Conservation (phyloP, 2,797 vertebrate species). For the Phalanger gymnotis region DNA sequence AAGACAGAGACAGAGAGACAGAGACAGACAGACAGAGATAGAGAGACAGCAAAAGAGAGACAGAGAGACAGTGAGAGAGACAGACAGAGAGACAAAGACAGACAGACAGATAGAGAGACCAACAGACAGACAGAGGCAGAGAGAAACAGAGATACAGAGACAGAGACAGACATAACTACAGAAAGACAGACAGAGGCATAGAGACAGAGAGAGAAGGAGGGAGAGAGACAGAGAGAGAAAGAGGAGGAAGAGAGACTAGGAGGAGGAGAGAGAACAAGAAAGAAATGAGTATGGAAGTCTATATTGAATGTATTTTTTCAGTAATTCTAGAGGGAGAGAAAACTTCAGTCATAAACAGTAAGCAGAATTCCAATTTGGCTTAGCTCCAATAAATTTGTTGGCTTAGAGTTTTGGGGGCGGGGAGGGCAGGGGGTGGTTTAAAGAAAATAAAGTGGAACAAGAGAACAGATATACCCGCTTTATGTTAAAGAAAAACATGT, state of each 20-base stretch:
- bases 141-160: too few species aligned
- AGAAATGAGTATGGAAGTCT: conserved; percentile 77
- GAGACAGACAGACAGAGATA: conserved; percentile 62
- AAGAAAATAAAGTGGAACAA: conserved; percentile 81
- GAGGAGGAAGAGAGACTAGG: neutral
- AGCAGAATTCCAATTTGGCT: conserved; percentile 82
- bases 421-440: conserved; percentile 49
- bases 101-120: too few species aligned
- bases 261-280: conserved; percentile 67
- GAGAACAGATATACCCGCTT: conserved; percentile 75
- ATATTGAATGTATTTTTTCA: conserved; percentile 71
- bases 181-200: conserved; percentile 52
- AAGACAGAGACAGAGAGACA: conserved; percentile 64
- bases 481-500: conserved; percentile 78
- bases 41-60: too few species aligned
- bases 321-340: conserved; percentile 70
- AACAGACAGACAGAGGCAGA: too few species aligned
- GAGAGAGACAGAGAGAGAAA: conserved; percentile 65
- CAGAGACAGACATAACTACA: too few species aligned
- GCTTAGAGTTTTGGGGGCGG: neutral
- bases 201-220: conserved; percentile 52
- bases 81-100: conserved; percentile 54
- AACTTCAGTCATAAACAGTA: conserved; percentile 79
- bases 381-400: conserved; percentile 76
- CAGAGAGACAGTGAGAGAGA: conserved; percentile 63